These are phyloP conservation scores for Orussus abietinus DNA, from an alignment of 1,140 invertebrate genomes.

Conservation along the genomic window DNA sequence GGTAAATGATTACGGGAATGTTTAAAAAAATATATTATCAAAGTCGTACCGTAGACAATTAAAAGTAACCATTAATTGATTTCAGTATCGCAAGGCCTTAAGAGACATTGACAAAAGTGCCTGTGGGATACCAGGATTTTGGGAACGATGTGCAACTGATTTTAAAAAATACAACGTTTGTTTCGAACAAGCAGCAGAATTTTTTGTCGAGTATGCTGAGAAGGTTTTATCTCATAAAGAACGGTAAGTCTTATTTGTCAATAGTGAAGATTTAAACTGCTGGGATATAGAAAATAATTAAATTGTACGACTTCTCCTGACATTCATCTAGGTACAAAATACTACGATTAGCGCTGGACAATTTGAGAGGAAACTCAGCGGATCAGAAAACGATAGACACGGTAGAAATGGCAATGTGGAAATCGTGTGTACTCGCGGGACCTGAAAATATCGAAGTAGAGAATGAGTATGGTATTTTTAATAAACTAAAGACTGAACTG, in stretches of 20 bases:
- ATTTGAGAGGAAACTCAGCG: conserved; percentile 30
- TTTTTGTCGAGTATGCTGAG: conserved; percentile 54
- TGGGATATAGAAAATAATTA: conserved; percentile 5
- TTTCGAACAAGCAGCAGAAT: conserved; percentile 54
- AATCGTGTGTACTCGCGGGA: conserved; percentile 42
- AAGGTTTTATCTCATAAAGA: conserved; percentile 45
- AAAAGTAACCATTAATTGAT: conserved; percentile 10
- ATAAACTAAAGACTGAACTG: conserved; percentile 43
- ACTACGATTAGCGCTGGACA: conserved; percentile 37
- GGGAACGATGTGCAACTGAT: conserved; percentile 56
- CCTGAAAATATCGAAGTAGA: conserved; percentile 37
- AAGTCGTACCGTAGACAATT: not conserved
- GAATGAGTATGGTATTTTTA: conserved; percentile 23
- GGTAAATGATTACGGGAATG: no score
- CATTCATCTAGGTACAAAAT: conserved; percentile 38
- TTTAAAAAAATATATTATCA: not conserved
- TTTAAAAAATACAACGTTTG: conserved; percentile 56
- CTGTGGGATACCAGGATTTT: conserved; percentile 51
- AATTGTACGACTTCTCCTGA: conserved; percentile 8
- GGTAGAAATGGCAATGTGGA: conserved; percentile 48
- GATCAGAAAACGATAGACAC: conserved; percentile 35
- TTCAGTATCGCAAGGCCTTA: conserved; percentile 37
- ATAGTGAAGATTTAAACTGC: no score
- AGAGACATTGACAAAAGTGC: conserved; percentile 34
- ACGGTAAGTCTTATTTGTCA: conserved; percentile 21